A percentile compares a stretch with the other conserved stretches of the same genome.
Conservation (phyloP, 2,797 vertebrate genomes). For the Aldrovandia affinis region DNA sequence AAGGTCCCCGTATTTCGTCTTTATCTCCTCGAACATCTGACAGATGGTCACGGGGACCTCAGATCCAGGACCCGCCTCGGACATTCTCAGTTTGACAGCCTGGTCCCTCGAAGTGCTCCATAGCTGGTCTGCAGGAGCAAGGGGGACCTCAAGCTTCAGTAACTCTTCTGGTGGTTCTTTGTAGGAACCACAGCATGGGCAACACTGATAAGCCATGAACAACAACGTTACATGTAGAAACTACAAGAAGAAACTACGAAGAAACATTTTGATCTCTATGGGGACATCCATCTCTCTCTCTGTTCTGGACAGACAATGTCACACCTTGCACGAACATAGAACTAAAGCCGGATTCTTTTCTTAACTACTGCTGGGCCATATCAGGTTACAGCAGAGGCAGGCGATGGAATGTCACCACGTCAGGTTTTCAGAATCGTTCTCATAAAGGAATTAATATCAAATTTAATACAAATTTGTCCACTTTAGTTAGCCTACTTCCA, state of each 20-base stretch:
- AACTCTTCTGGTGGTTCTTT: slow-evolving; percentile 10
- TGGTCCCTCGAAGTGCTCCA: slow-evolving; percentile 64
- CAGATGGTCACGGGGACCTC: slow-evolving; percentile 69
- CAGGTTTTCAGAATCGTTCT: slow-evolving; percentile 12
- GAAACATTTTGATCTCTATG: too few relatives aligned
- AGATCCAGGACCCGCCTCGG: slow-evolving; percentile 59
- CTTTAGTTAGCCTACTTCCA: not conserved
- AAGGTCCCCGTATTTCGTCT: slow-evolving; percentile 57
- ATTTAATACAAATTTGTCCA: not conserved
- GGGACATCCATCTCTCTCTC: not conserved
- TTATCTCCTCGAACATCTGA: slow-evolving; percentile 71
- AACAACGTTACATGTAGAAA: not conserved
- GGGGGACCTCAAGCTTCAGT: slow-evolving; percentile 7
- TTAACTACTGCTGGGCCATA: not conserved
- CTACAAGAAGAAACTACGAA: not conserved
- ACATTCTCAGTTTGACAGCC: slow-evolving; percentile 72
- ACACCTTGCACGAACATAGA: not conserved
- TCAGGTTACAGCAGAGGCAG: slow-evolving; percentile 33
- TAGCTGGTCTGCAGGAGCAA: slow-evolving; percentile 63
- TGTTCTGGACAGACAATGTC: not conserved
- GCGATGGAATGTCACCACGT: slow-evolving; percentile 15
- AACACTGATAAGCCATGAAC: slow-evolving; percentile 34
- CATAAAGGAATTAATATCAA: not conserved
- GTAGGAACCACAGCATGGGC: slow-evolving; percentile 40
- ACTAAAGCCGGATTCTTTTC: not conserved